These are phyloP conservation scores for Lepus townsendii DNA, from an alignment of 2,797 vertebrate genomes.

Conservation along the genomic window DNA sequence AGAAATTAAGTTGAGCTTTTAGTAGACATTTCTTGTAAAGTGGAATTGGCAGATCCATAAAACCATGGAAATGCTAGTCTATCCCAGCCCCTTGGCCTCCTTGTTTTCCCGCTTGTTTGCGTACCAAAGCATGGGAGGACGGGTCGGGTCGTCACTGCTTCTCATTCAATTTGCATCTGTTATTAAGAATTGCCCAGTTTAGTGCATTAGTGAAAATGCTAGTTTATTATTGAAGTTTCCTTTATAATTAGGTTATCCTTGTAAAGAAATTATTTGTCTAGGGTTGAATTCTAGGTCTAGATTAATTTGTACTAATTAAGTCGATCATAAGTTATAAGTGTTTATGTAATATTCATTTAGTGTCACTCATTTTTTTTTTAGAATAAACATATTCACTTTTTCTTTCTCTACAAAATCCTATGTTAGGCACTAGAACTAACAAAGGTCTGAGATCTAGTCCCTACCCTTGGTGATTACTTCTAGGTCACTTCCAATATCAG, in stretches of 20 bases:
- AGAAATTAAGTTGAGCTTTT: conserved; percentile 28
- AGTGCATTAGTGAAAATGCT: conserved; percentile 52
- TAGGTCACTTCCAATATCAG: conserved; percentile 23
- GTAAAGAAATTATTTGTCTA: conserved; percentile 60
- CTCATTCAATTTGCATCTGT: conserved; percentile 28
- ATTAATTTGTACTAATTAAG: conserved; percentile 66
- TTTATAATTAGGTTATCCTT: conserved; percentile 59
- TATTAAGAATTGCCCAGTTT: conserved; percentile 12
- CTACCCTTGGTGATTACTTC: background rate
- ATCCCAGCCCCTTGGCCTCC: background rate
- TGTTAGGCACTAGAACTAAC: background rate
- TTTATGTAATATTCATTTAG: conserved; percentile 14
- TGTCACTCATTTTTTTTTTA: conserved; percentile 32
- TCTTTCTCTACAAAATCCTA: background rate
- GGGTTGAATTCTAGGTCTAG: conserved; percentile 38
- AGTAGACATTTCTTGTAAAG: conserved; percentile 29
- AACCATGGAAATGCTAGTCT: background rate
- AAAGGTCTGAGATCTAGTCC: background rate
- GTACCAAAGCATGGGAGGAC: conserved; percentile 2
- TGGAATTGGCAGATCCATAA: background rate
- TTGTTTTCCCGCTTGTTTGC: background rate
- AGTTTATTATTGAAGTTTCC: conserved; percentile 42
- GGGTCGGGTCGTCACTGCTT: conserved; percentile 1
- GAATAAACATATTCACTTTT: conserved; percentile 40
- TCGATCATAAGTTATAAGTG: background rate